Evolutionary conservation across 1,140 invertebrate genomes (phyloP).

Genomic region (Macrosteles quadrilineatus): DNA sequence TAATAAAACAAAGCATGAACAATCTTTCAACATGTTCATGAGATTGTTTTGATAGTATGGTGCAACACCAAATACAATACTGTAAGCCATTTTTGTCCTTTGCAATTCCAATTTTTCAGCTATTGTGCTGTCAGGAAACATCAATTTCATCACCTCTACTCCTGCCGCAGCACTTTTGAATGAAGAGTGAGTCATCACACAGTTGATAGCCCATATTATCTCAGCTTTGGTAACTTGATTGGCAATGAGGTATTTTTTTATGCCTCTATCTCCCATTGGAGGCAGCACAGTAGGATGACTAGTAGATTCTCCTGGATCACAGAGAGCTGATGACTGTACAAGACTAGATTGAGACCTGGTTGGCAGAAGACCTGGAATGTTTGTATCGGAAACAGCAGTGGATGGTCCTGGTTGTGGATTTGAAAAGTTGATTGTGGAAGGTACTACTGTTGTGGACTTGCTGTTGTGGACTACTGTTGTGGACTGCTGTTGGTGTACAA

Average conservation of each 20-base stretch:
- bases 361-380: too few relatives aligned
- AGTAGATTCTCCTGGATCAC: too few relatives aligned
- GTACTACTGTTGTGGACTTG: too few relatives aligned
- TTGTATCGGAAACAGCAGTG: too few relatives aligned
- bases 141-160: not conserved
- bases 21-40: not conserved
- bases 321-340: too few relatives aligned
- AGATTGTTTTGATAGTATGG: conserved; percentile 2
- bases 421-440: too few relatives aligned
- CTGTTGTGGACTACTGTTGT: too few relatives aligned
- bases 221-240: conserved; percentile 9
- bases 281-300: too few relatives aligned
- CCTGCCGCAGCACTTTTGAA: not conserved
- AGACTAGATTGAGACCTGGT: too few relatives aligned
- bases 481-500: too few relatives aligned
- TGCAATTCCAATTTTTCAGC: conserved; percentile 14
- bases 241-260: not conserved
- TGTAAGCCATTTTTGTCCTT: conserved; percentile 27
- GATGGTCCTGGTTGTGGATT: too few relatives aligned
- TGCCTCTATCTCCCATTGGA: too few relatives aligned
- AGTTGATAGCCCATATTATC: conserved; percentile 14
- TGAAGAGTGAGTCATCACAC: not conserved
- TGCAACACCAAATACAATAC: conserved; percentile 13
- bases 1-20: not conserved
- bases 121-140: conserved; percentile 16